Percentiles rank a stretch among this genome's conserved stretches.
These are phyloP conservation scores for Acrossocheilus wenchowensis DNA, from an alignment of 2,797 vertebrate species.

Conservation along the genomic window DNA sequence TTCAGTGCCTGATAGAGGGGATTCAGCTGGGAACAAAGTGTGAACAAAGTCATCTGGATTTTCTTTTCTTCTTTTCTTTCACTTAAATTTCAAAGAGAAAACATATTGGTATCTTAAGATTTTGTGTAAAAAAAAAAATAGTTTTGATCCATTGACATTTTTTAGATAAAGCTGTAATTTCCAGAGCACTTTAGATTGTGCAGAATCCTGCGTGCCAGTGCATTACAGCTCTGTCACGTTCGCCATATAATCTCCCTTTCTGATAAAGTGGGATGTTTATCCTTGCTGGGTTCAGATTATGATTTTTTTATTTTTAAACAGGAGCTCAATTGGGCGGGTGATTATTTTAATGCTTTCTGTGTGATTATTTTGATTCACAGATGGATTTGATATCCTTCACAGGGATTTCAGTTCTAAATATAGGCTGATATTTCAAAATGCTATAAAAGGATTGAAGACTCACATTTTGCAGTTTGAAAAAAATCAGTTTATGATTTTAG, in stretches of 20 bases:
- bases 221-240: constrained; percentile 8
- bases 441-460: background rate
- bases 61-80: no score
- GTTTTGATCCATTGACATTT: background rate
- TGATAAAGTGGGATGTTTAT: constrained; percentile 18
- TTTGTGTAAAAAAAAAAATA: background rate
- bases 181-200: background rate
- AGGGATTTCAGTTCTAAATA: constrained; percentile 29
- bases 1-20: background rate
- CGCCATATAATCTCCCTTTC: constrained; percentile 4
- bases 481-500: background rate
- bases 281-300: constrained; percentile 36
- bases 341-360: constrained; percentile 25
- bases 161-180: background rate
- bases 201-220: constrained; percentile 3
- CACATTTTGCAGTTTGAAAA: background rate
- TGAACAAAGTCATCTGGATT: no score
- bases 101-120: background rate
- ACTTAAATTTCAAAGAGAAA: no score
- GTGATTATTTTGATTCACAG: constrained; percentile 30
- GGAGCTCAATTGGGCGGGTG: background rate
- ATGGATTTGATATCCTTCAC: constrained; percentile 40
- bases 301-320: constrained; percentile 13
- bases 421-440: constrained; percentile 10
- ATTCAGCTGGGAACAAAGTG: background rate